These are phyloP conservation scores for Cartodere bifasciata DNA, from an alignment of 2,888 invertebrate species.

Conservation along the genomic window DNA sequence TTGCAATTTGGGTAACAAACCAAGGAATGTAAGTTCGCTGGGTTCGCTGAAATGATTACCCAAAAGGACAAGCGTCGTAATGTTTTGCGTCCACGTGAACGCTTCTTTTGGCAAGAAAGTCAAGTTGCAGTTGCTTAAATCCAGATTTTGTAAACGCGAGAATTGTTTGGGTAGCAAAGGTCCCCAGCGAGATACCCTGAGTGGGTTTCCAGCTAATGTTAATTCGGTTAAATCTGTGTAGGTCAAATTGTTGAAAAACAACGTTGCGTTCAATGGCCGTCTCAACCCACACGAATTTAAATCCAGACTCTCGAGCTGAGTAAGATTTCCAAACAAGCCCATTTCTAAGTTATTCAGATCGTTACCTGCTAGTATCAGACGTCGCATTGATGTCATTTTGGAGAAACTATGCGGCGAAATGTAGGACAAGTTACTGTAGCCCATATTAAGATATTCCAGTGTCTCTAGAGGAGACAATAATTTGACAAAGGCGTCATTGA, in stretches of 20 bases:
- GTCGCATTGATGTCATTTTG: slow-evolving; percentile 54
- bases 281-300: slow-evolving; percentile 55
- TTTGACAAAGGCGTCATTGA: slow-evolving; percentile 53
- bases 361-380: slow-evolving; percentile 55
- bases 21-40: slow-evolving; percentile 43
- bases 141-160: slow-evolving; percentile 48
- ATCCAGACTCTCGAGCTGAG: slow-evolving; percentile 51
- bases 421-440: slow-evolving; percentile 54
- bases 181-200: slow-evolving; percentile 44
- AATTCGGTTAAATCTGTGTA: slow-evolving; percentile 53
- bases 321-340: slow-evolving; percentile 54
- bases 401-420: slow-evolving; percentile 53
- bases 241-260: slow-evolving; percentile 51
- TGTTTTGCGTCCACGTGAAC: slow-evolving; percentile 47
- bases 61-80: slow-evolving; percentile 47
- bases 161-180: slow-evolving; percentile 52
- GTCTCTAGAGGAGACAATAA: slow-evolving; percentile 51
- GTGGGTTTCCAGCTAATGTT: slow-evolving; percentile 54
- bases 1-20: slow-evolving; percentile 42
- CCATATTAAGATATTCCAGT: slow-evolving; percentile 58
- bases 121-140: slow-evolving; percentile 54
- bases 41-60: slow-evolving; percentile 42
- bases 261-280: slow-evolving; percentile 48
- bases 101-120: slow-evolving; percentile 45
- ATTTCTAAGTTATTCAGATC: slow-evolving; percentile 51